These are phyloP conservation scores for Leucoraja erinaceus DNA, from an alignment of 2,113 vertebrate genomes.

Conservation along the genomic window DNA sequence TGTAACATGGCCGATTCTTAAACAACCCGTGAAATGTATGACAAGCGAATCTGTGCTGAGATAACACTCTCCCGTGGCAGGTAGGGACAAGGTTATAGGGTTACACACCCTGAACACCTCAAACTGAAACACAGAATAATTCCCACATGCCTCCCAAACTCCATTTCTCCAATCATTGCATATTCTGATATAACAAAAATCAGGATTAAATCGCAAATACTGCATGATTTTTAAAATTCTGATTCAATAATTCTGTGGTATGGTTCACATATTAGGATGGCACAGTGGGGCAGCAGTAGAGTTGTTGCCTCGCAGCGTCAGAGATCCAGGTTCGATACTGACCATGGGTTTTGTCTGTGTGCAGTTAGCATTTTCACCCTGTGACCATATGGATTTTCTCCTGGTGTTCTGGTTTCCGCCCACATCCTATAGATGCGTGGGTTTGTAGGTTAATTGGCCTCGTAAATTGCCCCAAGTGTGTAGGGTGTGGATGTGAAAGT, in stretches of 20 bases:
- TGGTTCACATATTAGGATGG: not conserved
- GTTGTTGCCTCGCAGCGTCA: too few relatives aligned
- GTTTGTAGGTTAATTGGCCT: too few relatives aligned
- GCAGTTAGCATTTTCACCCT: too few relatives aligned
- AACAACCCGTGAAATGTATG: not conserved
- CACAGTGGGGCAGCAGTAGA: too few relatives aligned
- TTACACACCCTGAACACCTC: not conserved
- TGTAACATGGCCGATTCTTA: not conserved
- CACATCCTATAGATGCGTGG: too few relatives aligned
- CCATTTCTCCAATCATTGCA: not conserved
- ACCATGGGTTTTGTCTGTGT: too few relatives aligned
- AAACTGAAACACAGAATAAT: not conserved
- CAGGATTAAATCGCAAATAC: not conserved
- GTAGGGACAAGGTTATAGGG: not conserved
- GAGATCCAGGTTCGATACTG: too few relatives aligned
- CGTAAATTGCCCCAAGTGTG: too few relatives aligned
- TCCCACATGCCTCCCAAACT: not conserved
- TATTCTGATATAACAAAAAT: not conserved
- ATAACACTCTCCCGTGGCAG: not conserved
- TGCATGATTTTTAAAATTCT: not conserved
- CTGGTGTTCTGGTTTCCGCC: too few relatives aligned
- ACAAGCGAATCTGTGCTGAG: not conserved
- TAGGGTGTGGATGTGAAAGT: too few relatives aligned
- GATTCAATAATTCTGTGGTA: not conserved
- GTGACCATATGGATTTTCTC: too few relatives aligned